These are phyloP conservation scores for Clostera curtula DNA, from an alignment of 2,888 invertebrate species.

Conservation along the genomic window DNA sequence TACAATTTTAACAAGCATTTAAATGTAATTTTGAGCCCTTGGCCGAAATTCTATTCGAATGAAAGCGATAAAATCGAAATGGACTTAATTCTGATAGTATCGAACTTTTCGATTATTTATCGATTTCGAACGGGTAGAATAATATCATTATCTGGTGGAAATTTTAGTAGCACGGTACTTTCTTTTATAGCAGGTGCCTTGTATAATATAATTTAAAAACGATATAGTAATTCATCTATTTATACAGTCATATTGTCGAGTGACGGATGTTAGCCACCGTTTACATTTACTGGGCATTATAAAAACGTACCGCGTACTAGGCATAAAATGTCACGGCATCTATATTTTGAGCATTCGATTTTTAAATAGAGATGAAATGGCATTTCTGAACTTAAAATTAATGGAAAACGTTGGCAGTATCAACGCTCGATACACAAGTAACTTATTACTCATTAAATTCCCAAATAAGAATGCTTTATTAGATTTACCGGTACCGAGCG, in stretches of 20 bases:
- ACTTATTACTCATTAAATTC: too few species aligned
- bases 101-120: slow-evolving; percentile 7
- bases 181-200: slow-evolving; percentile 52
- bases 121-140: slow-evolving; percentile 10
- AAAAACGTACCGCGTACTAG: slow-evolving; percentile 26
- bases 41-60: slow-evolving; percentile 14
- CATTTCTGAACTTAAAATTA: slow-evolving; percentile 20
- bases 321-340: slow-evolving; percentile 24
- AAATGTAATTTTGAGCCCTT: slow-evolving; percentile 34
- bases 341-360: slow-evolving; percentile 5
- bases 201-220: slow-evolving; percentile 53
- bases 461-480: too few species aligned
- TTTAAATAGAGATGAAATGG: slow-evolving; percentile 16
- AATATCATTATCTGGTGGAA: slow-evolving; percentile 29
- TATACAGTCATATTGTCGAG: slow-evolving; percentile 49
- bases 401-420: slow-evolving; percentile 34
- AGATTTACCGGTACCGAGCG: too few species aligned
- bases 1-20: slow-evolving; percentile 62
- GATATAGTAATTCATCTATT: slow-evolving; percentile 59
- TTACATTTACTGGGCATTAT: slow-evolving; percentile 26
- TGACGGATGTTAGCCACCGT: slow-evolving; percentile 25
- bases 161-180: slow-evolving; percentile 47
- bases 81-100: slow-evolving; percentile 8
- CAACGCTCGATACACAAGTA: too few species aligned
- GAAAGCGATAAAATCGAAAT: slow-evolving; percentile 9